phyloP scores from a whole-genome alignment of 1,140 invertebrate genomes.

The Pogonognathellus flavescens region DNA sequence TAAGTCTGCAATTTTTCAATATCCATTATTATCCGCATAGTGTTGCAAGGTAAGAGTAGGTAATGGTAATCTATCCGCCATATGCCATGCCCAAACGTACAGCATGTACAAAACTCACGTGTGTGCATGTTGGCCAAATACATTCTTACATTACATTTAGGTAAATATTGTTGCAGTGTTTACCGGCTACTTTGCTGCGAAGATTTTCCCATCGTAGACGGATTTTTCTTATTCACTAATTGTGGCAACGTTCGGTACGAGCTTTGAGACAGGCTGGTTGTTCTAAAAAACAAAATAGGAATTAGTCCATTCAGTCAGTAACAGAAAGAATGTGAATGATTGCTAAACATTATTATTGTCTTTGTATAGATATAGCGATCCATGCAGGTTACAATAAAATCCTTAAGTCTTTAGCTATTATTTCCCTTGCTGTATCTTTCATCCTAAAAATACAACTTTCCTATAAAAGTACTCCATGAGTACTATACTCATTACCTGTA shows the following conservation, averaged over 20 bases:
- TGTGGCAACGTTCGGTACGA: neutral
- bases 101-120: neutral
- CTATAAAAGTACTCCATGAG: no score
- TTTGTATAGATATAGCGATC: no score
- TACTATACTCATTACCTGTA: no score
- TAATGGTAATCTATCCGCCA: no score
- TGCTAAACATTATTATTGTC: no score
- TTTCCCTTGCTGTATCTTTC: no score
- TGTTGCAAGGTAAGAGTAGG: no score
- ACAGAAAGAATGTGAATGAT: no score
- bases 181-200: conserved; percentile 26
- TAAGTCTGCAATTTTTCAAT: neutral
- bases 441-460: no score
- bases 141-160: neutral
- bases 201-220: conserved; percentile 30
- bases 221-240: neutral
- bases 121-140: neutral
- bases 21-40: neutral
- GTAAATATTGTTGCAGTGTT: neutral
- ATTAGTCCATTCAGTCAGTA: neutral
- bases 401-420: no score
- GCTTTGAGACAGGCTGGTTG: conserved; percentile 14
- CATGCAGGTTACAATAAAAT: no score
- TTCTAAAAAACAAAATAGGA: conserved; percentile 21
- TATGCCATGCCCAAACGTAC: no score